Evolutionary conservation across 1,140 invertebrate genomes (phyloP).

Genomic region (Zaprionus camerounensis): DNA sequence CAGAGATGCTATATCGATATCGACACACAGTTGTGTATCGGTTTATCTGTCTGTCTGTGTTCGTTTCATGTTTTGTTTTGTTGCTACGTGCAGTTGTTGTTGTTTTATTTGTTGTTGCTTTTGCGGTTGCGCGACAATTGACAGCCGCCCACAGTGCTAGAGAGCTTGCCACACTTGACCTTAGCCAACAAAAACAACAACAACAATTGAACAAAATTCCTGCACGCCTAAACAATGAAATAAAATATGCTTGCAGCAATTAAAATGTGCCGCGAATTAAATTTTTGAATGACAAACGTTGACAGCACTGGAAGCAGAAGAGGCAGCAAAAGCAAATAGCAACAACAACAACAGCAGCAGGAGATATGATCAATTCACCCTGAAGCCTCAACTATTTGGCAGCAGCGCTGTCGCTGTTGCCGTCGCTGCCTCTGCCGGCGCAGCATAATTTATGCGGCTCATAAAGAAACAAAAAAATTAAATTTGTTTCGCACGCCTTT

Average conservation of each 20-base stretch:
- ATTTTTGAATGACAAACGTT: conserved; percentile 68
- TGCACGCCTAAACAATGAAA: conserved; percentile 54
- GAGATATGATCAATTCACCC: conserved; percentile 8
- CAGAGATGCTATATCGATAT: conserved; percentile 61
- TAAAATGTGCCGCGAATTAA: conserved; percentile 73
- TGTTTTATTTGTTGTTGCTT: conserved; percentile 29
- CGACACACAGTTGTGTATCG: conserved; percentile 42
- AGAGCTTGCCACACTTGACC: conserved; percentile 56
- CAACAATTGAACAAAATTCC: conserved; percentile 68
- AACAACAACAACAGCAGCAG: not conserved
- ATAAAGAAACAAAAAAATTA: conserved; percentile 22
- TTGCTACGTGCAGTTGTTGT: conserved; percentile 47
- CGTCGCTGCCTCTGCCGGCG: not conserved
- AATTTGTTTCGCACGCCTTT: conserved; percentile 76
- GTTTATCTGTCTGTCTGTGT: conserved; percentile 38
- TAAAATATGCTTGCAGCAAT: conserved; percentile 58
- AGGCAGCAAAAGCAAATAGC: not conserved
- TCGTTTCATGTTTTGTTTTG: conserved; percentile 32
- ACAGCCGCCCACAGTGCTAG: conserved; percentile 37
- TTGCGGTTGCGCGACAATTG: conserved; percentile 57
- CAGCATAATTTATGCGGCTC: conserved; percentile 52
- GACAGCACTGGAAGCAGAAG: conserved; percentile 1
- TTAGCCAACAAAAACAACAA: conserved; percentile 55
- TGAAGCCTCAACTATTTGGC: conserved; percentile 31
- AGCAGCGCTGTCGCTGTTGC: conserved; percentile 12